phyloP scores from a whole-genome alignment of 2,888 invertebrate genomes.

The Pseudococcus viburni region DNA sequence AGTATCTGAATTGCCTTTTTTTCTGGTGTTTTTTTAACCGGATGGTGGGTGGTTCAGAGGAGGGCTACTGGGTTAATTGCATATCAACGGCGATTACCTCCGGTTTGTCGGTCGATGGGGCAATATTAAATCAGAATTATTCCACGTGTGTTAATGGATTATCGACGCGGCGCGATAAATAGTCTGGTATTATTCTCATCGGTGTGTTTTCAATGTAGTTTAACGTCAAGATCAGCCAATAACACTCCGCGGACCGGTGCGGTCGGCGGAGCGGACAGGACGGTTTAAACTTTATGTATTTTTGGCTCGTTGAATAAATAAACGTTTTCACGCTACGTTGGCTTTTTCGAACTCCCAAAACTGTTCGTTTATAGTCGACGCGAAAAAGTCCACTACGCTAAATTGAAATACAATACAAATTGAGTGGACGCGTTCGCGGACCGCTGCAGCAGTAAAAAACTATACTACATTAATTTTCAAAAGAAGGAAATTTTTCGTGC shows the following conservation, averaged over 20 bases:
- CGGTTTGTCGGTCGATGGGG: not conserved
- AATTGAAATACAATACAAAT: constrained; percentile 54
- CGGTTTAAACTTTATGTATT: constrained; percentile 31
- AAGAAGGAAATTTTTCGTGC: constrained; percentile 49
- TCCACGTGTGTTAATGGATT: constrained; percentile 28
- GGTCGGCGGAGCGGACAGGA: too few species aligned
- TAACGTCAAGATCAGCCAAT: constrained; percentile 36
- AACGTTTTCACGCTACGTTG: constrained; percentile 48
- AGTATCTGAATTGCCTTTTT: not conserved
- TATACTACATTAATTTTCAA: constrained; percentile 54
- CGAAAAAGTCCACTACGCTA: constrained; percentile 12
- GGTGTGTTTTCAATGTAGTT: not conserved
- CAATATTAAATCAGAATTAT: not conserved
- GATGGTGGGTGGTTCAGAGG: too few species aligned
- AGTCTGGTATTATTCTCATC: constrained; percentile 11
- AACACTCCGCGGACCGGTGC: not conserved
- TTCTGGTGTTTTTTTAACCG: too few species aligned
- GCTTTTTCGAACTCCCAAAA: constrained; percentile 22
- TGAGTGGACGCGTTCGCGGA: not conserved
- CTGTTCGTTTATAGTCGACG: constrained; percentile 31
- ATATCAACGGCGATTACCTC: too few species aligned
- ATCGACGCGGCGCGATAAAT: constrained; percentile 27
- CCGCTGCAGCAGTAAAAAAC: constrained; percentile 12
- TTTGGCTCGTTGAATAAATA: constrained; percentile 50
- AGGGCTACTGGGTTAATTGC: too few species aligned